Base-by-base conservation (phyloP, 2,888 invertebrate genomes). In the Ditylenchus weischeri region DNA sequence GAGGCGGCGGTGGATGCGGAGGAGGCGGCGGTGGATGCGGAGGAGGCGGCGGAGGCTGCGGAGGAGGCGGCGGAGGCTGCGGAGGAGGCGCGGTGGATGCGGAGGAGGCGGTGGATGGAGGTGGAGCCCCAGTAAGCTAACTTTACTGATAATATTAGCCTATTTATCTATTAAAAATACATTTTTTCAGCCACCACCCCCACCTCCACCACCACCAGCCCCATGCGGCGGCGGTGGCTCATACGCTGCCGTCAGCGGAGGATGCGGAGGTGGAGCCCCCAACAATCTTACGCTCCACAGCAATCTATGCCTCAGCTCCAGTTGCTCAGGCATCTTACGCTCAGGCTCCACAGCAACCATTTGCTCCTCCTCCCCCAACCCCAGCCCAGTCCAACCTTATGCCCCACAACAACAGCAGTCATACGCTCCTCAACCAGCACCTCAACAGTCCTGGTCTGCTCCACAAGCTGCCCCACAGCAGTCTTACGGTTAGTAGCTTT, bases 391-490 rank as follows among this genome's bases (percentile, higher is more conserved):
- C 29, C 54, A 54, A 29, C 10, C 54, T 13, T 54, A 54, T 54
- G 54, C 54, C 54, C 54, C 54, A 29, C 54, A 54, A 54, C 54
- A 54, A 54, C 50, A n/a, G n/a, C n/a, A 50, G 21, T 21, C 54
- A 11, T 29, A 21, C n/a, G 54, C 54, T 29, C 54, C 54, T 23
- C 23, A 23, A 18, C 54, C 54, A 23, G 54, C 54, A 21, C 54
- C 54, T 15, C 23, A 23, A 18, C 54, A 54, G 54, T 54, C 54
- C 23, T n/a, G n/a, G n/a, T 10, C 43, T 43, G 43, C 43, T 15
- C 54, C 21, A 54, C 54, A 54, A 54, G 43, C 43, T 43, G 43
- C 43, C 43, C 54, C 21, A 54, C 54, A 54, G n/a, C 54, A 11
- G n/a, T 54, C 54, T 13, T 54, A 54, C n/a, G 54, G 54, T 54